Evolutionary conservation across 2,113 vertebrate species (phyloP), one percentile per base, ranked within the genome.

Genomic region (Elgaria multicarinata): DNA sequence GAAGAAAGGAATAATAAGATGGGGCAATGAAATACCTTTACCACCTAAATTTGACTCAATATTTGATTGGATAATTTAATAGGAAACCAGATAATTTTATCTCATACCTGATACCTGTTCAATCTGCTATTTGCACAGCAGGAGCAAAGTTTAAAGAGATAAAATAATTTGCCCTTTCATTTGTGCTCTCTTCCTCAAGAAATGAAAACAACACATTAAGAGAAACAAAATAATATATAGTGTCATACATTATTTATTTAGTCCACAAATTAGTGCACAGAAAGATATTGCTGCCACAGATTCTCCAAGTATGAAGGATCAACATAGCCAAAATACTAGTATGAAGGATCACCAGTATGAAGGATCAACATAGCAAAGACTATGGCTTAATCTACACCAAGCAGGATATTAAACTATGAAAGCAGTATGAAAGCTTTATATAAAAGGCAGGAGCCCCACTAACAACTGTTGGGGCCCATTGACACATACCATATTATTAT

Each of bases 11-110:
- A 31, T 50, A 39, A 22, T 62, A 77, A 77, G 85, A 33, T 62
- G 77, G 91, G 90, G 87, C 86, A 93, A 90, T 91, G 42, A 90
- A 85, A 39, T 64, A 36, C 42, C 77, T 92, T 87, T 84, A 66
- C 76, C 36, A 86, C 39, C n/a, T 39, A 62, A 79, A 36, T 72
- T 72, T 80, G 36, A 9, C 67, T 67, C 33, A 50, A 0, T 83
- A 85, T 91, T 92, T 36, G 88, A 92, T 16, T 77, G 84, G 28
- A 78, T 92, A 87, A 90, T 83, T 67, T 91, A 75, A 88, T 6
- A 0, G 46, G 58, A 92, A 94, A 83, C 0, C 26, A 93, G 71
- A 79, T 85, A 86, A 92, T 90, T 91, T 46, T 36, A 77, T 90
- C 44, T 89, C 91, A 88, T 69, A 71, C 3, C 76, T 93, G 87